These are phyloP conservation scores for Petrolisthes cinctipes DNA, from an alignment of 2,888 invertebrate species.

Conservation along the genomic window DNA sequence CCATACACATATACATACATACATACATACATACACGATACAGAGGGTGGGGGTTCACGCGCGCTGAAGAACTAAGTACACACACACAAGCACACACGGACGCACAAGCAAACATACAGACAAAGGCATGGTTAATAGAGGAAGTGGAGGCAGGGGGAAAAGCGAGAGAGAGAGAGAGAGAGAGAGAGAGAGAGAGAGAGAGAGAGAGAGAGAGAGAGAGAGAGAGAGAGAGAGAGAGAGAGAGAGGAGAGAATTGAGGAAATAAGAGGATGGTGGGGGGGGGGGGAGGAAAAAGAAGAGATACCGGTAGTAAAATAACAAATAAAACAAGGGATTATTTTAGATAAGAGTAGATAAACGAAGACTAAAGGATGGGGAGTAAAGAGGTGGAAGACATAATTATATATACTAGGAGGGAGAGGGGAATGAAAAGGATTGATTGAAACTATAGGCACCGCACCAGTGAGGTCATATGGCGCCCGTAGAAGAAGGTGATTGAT, in stretches of 20 bases:
- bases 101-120: neutral
- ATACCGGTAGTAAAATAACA: neutral
- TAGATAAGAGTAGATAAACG: neutral
- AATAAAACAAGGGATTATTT: neutral
- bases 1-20: neutral
- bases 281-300: neutral
- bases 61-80: neutral
- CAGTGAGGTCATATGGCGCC: too few relatives aligned
- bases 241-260: too few relatives aligned
- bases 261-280: too few relatives aligned
- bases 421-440: too few relatives aligned
- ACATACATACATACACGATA: neutral
- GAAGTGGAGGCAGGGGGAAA: neutral
- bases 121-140: neutral
- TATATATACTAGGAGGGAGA: too few relatives aligned
- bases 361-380: neutral
- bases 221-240: conserved; percentile 46
- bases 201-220: conserved; percentile 51
- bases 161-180: conserved; percentile 24
- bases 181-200: conserved; percentile 45
- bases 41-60: neutral
- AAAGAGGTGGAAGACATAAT: too few relatives aligned
- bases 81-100: neutral
- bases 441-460: too few relatives aligned
- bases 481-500: neutral